Evolutionary conservation across 1,140 invertebrate genomes (phyloP), one percentile per base, ranked within the genome.

Genomic region (Drosophila hydei): DNA sequence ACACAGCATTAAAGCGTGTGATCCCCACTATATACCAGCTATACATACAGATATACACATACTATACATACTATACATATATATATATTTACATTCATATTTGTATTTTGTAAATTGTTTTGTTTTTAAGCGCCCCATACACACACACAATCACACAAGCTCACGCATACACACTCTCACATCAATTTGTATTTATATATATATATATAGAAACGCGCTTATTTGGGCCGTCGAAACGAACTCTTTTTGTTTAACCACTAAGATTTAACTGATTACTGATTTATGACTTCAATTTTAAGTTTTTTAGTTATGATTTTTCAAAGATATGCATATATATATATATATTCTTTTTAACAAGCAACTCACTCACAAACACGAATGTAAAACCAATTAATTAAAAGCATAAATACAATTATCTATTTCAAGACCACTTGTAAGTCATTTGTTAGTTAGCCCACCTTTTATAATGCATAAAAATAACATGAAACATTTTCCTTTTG

Each of bases 21-120:
- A 16, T 16, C 38, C 38, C 14, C 14, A 42, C n/a, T 42, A 42
- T 42, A 42, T 56, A 61, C 38, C 48, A 48, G 33, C 36, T 36
- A 54, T 61, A 45, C 36, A 71, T 45, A 52, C 38, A 6, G 6
- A 6, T 33, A 9, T 40, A 38, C 8, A 12, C 12, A 14, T 40
- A n/a, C n/a, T 40, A 16, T 14, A 6, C n/a, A 40, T 14, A 40
- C 33, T 54, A 48, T 61, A 67, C 60, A 33, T 48, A 67, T 54
- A 59, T 51, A 30, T 54, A 64, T 64, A 52, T 45, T 42, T 54
- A 60, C 54, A 71, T 71, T 71, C 36, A 71, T 65, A 59, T 51
- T 72, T 83, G 56, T 83, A 84, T 76, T 83, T 85, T 83, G 79
- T 83, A 83, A 85, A 83, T 81, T 83, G 58, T 75, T 79, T 68